These are phyloP conservation scores for Platerodrilus igneus DNA, from an alignment of 2,888 invertebrate species.

Conservation along the genomic window DNA sequence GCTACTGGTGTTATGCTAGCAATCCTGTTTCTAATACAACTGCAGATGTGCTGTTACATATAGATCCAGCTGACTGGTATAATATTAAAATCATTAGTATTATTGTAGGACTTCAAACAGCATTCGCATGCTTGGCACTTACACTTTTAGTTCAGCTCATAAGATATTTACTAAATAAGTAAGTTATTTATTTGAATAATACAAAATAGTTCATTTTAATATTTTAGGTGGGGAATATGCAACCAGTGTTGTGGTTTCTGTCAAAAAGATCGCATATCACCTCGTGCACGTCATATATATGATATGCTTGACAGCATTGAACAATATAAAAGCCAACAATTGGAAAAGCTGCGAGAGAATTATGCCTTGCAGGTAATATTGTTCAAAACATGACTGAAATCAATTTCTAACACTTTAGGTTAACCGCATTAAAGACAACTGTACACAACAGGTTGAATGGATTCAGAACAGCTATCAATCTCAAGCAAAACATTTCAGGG, in stretches of 20 bases:
- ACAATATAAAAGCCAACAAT: slow-evolving; percentile 81
- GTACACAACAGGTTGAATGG: slow-evolving; percentile 90
- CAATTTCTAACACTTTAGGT: slow-evolving; percentile 50
- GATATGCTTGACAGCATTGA: slow-evolving; percentile 88
- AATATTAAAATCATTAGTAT: slow-evolving; percentile 81
- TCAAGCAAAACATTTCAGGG: slow-evolving; percentile 80
- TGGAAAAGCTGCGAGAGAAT: slow-evolving; percentile 85
- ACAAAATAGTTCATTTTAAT: no score
- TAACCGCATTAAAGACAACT: slow-evolving; percentile 87
- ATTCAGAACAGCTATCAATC: slow-evolving; percentile 86
- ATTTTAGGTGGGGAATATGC: slow-evolving; percentile 65
- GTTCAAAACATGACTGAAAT: not conserved
- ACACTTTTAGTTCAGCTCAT: slow-evolving; percentile 77
- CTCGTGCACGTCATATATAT: slow-evolving; percentile 77
- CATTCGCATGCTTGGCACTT: slow-evolving; percentile 71
- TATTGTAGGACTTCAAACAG: slow-evolving; percentile 74
- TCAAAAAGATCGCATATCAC: slow-evolving; percentile 62
- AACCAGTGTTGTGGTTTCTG: slow-evolving; percentile 73
- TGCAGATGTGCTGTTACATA: slow-evolving; percentile 68
- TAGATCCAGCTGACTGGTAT: slow-evolving; percentile 81
- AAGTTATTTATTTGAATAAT: no score
- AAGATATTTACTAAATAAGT: slow-evolving; percentile 67
- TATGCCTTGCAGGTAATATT: slow-evolving; percentile 78
- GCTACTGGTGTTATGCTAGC: slow-evolving; percentile 79
- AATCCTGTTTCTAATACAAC: slow-evolving; percentile 80